Percentiles rank a stretch among this genome's conserved stretches.
Conservation (phyloP, 2,888 invertebrate genomes). For the Smittia aterrima region DNA sequence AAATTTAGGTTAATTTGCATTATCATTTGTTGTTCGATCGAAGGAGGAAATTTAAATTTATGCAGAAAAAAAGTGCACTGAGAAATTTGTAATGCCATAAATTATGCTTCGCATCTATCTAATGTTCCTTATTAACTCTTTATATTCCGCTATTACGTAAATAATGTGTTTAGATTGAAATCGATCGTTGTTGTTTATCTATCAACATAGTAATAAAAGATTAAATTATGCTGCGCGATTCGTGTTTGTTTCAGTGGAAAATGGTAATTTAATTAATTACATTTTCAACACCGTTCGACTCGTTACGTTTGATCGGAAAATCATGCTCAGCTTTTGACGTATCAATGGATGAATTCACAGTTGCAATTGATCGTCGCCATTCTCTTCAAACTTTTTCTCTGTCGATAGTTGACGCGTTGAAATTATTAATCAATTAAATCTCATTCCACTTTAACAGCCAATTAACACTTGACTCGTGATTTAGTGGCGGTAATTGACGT, state of each 20-base stretch:
- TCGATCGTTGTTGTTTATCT: neutral
- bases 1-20: slow-evolving; percentile 41
- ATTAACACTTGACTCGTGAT: slow-evolving; percentile 13
- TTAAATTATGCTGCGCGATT: slow-evolving; percentile 32
- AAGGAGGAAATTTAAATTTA: neutral
- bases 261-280: slow-evolving; percentile 39
- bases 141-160: neutral
- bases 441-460: neutral
- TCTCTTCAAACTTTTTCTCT: too few relatives aligned
- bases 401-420: too few relatives aligned
- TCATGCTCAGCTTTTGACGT: neutral
- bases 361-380: too few relatives aligned
- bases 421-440: slow-evolving; percentile 10
- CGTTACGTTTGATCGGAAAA: neutral
- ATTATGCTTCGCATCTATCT: slow-evolving; percentile 30
- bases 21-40: slow-evolving; percentile 34
- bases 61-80: slow-evolving; percentile 35
- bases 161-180: slow-evolving; percentile 29
- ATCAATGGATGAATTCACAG: too few relatives aligned
- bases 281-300: slow-evolving; percentile 29
- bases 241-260: slow-evolving; percentile 23
- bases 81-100: slow-evolving; percentile 38
- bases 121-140: slow-evolving; percentile 13
- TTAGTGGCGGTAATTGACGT: neutral
- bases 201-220: slow-evolving; percentile 29